phyloP scores from a whole-genome alignment of 2,888 invertebrate genomes.

The Scrobipalpa atriplicella region DNA sequence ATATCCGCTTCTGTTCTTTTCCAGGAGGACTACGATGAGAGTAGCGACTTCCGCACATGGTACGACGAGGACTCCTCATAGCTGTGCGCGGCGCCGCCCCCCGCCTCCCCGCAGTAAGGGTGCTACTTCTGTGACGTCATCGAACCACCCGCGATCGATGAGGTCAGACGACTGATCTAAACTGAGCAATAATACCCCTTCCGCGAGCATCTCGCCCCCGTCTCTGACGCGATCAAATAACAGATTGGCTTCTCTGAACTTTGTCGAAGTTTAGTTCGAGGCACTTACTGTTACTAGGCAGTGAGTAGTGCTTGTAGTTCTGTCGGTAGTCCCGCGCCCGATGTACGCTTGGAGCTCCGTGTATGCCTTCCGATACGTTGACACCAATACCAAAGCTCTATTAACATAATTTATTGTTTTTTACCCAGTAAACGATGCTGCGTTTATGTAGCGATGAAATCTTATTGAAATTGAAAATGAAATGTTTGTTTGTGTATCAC shows the following conservation, averaged over 20 bases:
- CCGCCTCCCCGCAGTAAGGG: conserved; percentile 25
- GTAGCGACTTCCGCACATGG: conserved; percentile 74
- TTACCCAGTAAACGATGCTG: conserved; percentile 49
- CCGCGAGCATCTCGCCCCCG: conserved; percentile 14
- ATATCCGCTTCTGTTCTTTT: conserved; percentile 29
- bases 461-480: background rate
- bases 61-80: conserved; percentile 79
- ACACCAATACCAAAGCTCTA: conserved; percentile 79
- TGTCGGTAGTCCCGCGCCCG: background rate
- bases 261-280: background rate
- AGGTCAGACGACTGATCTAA: conserved; percentile 21
- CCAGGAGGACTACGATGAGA: conserved; percentile 77
- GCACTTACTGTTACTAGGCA: no score
- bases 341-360: background rate
- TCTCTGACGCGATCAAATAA: conserved; percentile 10
- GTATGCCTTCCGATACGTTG: conserved; percentile 56
- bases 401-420: conserved; percentile 57
- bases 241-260: background rate
- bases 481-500: conserved; percentile 20
- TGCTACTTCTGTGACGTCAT: conserved; percentile 23
- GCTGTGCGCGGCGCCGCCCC: conserved; percentile 44
- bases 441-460: conserved; percentile 40
- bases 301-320: background rate
- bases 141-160: background rate
- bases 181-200: conserved; percentile 18